Evolutionary conservation across 2,797 vertebrate species (phyloP).

Genomic region (Anguilla marmorata): DNA sequence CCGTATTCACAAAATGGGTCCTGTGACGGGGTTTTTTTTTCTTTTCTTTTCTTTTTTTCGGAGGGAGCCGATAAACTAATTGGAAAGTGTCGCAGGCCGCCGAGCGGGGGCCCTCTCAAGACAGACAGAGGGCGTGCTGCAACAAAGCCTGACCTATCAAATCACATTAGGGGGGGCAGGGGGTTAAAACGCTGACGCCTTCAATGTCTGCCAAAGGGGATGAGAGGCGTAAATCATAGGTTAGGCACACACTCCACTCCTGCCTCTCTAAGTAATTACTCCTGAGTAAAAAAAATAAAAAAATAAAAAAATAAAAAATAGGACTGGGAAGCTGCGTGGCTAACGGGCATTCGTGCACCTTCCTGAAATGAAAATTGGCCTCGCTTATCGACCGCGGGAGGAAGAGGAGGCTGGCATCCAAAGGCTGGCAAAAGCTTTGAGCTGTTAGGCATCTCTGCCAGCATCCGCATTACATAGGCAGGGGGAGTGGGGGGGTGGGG

Average conservation of each 20-base stretch:
- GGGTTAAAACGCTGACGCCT: conserved; percentile 37
- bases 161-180: conserved; percentile 39
- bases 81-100: conserved; percentile 40
- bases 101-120: neutral
- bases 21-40: neutral
- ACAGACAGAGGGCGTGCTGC: conserved; percentile 27
- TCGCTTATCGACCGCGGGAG: conserved; percentile 41
- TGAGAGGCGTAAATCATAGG: conserved; percentile 30
- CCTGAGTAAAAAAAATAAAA: neutral
- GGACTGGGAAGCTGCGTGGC: neutral
- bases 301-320: neutral
- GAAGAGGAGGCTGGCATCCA: conserved; percentile 10
- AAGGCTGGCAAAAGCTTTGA: conserved; percentile 44
- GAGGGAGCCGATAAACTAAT: conserved; percentile 37
- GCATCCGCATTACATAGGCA: conserved; percentile 48
- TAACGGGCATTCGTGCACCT: neutral
- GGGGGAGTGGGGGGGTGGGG: neutral
- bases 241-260: conserved; percentile 26
- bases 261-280: conserved; percentile 36
- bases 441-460: conserved; percentile 29
- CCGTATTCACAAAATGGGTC: conserved; percentile 27
- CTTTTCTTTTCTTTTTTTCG: neutral
- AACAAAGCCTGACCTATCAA: conserved; percentile 39
- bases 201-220: conserved; percentile 34
- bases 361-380: conserved; percentile 53